Conservation (phyloP, 1,140 invertebrate species). For the Papilio machaon region DNA sequence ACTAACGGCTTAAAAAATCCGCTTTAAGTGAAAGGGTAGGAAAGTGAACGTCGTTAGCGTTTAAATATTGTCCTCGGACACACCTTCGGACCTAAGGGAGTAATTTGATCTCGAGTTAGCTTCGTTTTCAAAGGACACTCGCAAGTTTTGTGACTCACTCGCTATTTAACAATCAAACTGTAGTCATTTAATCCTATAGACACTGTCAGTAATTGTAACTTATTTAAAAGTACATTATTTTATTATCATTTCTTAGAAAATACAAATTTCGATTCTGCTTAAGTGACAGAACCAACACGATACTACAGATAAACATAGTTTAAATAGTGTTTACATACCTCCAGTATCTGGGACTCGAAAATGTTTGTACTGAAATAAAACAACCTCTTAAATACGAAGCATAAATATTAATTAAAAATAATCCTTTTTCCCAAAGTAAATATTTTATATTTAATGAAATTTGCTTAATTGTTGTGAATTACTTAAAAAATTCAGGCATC, state of each 20-base stretch:
- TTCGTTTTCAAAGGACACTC: conserved; percentile 4
- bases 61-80: conserved; percentile 36
- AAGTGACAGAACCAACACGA: no score
- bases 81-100: conserved; percentile 37
- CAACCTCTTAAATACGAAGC: no score
- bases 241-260: no score
- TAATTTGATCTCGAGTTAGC: conserved; percentile 33
- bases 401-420: no score
- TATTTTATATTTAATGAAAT: no score
- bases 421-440: no score
- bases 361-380: no score
- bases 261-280: no score
- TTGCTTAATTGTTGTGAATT: not conserved
- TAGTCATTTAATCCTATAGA: not conserved
- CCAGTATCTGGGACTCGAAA: no score
- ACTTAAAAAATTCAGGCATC: not conserved
- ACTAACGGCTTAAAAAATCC: conserved; percentile 38
- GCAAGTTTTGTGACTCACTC: conserved; percentile 18
- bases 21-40: conserved; percentile 36
- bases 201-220: not conserved
- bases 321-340: no score
- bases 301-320: no score
- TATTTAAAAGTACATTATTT: not conserved
- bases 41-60: conserved; percentile 37
- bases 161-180: conserved; percentile 24